A percentile compares a stretch with the other conserved stretches of the same genome.
Evolutionary conservation across 2,888 invertebrate genomes (phyloP).

Genomic region (Dryadula phaetusa): DNA sequence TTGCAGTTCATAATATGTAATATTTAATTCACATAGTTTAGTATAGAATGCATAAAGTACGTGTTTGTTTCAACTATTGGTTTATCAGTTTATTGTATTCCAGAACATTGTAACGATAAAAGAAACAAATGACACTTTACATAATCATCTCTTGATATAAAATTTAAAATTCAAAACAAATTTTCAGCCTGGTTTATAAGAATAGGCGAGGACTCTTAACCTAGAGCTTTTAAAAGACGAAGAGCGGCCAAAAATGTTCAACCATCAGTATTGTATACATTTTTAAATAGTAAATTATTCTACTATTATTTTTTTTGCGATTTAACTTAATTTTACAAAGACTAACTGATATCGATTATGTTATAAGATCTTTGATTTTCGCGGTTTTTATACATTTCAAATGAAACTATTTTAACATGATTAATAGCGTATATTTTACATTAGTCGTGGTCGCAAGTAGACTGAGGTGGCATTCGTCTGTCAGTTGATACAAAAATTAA

Average conservation of each 20-base stretch:
- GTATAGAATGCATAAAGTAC: too few species aligned
- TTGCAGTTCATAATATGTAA: too few species aligned
- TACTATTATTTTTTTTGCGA: not conserved
- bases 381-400: not conserved
- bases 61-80: not conserved
- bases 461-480: too few species aligned
- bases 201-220: constrained; percentile 30
- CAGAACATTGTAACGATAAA: not conserved
- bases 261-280: constrained; percentile 1
- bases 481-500: too few species aligned
- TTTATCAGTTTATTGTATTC: too few species aligned
- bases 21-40: too few species aligned
- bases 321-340: not conserved
- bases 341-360: not conserved
- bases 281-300: not conserved
- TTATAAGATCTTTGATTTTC: not conserved
- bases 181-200: constrained; percentile 24
- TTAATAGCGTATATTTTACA: too few species aligned
- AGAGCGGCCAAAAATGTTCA: constrained; percentile 20
- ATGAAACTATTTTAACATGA: too few species aligned
- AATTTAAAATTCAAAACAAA: constrained; percentile 24
- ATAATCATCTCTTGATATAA: constrained; percentile 19
- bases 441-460: too few species aligned
- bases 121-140: not conserved
- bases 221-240: constrained; percentile 23